Conservation (phyloP, 2,113 vertebrate species). For the Phalacrocorax aristotelis region DNA sequence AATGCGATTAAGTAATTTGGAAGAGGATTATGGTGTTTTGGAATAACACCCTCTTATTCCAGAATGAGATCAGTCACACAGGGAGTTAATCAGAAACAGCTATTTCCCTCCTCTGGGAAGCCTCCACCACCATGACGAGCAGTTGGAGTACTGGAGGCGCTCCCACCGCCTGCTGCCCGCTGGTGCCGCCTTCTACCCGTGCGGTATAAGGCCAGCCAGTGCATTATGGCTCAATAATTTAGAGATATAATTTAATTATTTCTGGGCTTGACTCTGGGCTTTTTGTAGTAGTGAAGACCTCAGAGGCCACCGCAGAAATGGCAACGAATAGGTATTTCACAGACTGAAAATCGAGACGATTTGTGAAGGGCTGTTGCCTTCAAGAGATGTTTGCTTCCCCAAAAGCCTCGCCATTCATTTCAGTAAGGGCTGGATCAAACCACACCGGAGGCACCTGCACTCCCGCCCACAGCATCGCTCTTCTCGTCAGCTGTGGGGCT, state of each 20-base stretch:
- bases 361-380: neutral
- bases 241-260: neutral
- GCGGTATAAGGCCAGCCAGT: neutral
- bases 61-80: constrained; percentile 48
- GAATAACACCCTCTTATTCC: constrained; percentile 51
- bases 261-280: neutral
- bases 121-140: neutral
- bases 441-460: neutral
- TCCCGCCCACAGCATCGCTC: fast-evolving
- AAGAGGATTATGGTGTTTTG: constrained; percentile 51
- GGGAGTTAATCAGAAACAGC: constrained; percentile 3
- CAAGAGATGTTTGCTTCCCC: neutral
- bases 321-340: neutral
- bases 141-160: fast-evolving
- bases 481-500: neutral
- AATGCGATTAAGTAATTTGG: constrained; percentile 45
- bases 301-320: fast-evolving
- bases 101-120: neutral
- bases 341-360: neutral
- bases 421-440: neutral
- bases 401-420: neutral
- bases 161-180: neutral
- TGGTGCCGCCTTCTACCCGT: neutral
- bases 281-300: neutral
- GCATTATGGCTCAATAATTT: neutral